Evolutionary conservation across 2,888 invertebrate genomes (phyloP), one percentile per base, ranked within the genome.

Genomic region (Orchesella flavescens): DNA sequence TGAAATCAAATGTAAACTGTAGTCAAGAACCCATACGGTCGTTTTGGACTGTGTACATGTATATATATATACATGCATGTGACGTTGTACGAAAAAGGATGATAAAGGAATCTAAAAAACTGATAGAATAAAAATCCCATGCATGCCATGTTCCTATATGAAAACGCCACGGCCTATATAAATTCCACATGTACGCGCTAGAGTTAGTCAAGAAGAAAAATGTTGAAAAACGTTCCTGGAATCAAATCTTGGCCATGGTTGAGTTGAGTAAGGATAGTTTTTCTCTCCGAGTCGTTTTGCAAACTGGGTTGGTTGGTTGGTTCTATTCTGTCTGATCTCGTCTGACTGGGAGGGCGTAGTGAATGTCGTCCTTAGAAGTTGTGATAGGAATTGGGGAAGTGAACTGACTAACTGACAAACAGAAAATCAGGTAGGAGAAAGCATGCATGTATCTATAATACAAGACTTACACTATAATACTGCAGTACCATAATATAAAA

Each of bases 221-320:
- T 74, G 79, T 75, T 75, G 55, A 75, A 74, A 75, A 84, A 71
- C 63, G 79, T 57, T 79, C 44, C 49, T 69, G 63, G 68, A 83
- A 75, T 79, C 66, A 79, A 84, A 84, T 80, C 78, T 71, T 69
- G 68, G 65, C n/a, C 68, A 77, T 53, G 65, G 75, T 75, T 75
- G 34, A 61, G 75, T 75, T 75, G 34, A 61, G n/a, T 49, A 61
- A 57, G 21, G 24, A 61, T 12, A 61, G 23, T 21, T 61, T 21
- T 61, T 21, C 5, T 61, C 61, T 13, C 23, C 7, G 34, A 34
- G 34, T 34, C 34, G 34, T 61, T 61, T 61, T 61, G 23, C 61
- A 61, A 21, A 21, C 17, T 57, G n/a, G 24, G 24, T 61, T 13
- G 24, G 23, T 61, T 21, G 59, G 59, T 17, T 21, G 10, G 21